Conservation (phyloP, 2,113 vertebrate genomes). For the Chelonoidis abingdonii region DNA sequence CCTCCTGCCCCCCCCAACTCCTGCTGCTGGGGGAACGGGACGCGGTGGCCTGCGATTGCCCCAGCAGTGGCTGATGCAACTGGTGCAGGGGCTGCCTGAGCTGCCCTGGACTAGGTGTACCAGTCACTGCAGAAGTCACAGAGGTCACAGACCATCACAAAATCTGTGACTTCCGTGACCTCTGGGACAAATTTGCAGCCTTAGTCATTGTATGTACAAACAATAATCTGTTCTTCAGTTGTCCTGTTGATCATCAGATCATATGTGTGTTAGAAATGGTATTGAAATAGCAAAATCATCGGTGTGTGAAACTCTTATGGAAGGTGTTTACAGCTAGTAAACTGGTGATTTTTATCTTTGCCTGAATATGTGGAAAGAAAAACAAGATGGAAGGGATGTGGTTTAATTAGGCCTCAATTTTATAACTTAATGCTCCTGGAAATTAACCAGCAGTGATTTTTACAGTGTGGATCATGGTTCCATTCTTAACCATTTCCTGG, state of each 20-base stretch:
- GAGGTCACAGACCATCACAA: no score
- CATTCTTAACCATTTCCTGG: neutral
- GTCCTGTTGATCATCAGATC: slow-evolving; percentile 5
- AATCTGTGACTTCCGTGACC: no score
- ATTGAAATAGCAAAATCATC: slow-evolving; percentile 25
- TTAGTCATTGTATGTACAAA: neutral
- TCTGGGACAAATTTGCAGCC: no score
- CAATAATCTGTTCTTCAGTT: slow-evolving; percentile 28
- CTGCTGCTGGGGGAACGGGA: no score
- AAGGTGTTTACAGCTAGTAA: slow-evolving; percentile 46
- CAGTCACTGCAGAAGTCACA: no score
- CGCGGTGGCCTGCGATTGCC: no score
- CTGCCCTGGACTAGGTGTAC: no score
- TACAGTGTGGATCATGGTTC: neutral
- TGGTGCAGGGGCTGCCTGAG: no score
- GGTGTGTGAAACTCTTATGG: neutral
- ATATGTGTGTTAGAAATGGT: slow-evolving; percentile 1
- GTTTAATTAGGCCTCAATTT: neutral
- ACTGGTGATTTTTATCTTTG: slow-evolving; percentile 45
- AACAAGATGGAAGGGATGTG: neutral
- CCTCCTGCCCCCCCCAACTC: no score
- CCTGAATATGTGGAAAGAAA: neutral
- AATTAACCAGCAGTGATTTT: neutral
- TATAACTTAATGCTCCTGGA: neutral
- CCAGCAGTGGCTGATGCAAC: no score